Percentiles rank a stretch among this genome's conserved stretches.
Evolutionary conservation across 2,113 vertebrate species (phyloP).

Genomic region (Mesembrinibis cayennensis): DNA sequence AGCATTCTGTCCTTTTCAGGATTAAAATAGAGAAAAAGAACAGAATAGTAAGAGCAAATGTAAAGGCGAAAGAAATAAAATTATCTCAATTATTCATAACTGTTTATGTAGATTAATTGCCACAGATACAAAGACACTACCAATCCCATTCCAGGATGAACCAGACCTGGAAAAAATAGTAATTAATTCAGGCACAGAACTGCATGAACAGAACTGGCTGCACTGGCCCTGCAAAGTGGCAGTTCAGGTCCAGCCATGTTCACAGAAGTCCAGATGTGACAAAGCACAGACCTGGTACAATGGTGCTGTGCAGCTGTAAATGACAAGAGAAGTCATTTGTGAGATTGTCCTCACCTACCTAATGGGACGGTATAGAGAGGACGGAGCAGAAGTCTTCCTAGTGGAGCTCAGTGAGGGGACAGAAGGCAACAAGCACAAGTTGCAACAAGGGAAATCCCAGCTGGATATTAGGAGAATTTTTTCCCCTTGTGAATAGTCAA

Average conservation of each 20-base stretch:
- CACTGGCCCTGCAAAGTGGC: neutral
- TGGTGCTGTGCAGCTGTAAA: neutral
- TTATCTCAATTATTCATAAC: neutral
- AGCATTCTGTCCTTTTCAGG: neutral
- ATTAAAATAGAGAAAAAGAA: neutral
- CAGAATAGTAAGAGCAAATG: neutral
- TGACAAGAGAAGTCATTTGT: neutral
- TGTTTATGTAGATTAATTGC: neutral
- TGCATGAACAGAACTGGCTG: neutral
- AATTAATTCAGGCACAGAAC: neutral
- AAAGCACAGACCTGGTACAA: neutral
- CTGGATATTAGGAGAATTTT: neutral
- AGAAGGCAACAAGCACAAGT: neutral
- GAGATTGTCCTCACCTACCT: neutral
- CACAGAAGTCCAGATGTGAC: neutral
- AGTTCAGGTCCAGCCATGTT: neutral
- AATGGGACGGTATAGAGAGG: neutral
- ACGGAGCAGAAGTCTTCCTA: neutral
- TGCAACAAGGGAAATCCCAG: neutral
- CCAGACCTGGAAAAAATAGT: neutral
- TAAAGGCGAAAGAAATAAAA: neutral
- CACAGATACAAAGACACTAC: neutral
- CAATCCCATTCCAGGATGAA: neutral
- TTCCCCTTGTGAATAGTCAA: neutral
- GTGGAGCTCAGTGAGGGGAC: neutral